Conservation (phyloP, 2,888 invertebrate species). For the Archips crataeganus region DNA sequence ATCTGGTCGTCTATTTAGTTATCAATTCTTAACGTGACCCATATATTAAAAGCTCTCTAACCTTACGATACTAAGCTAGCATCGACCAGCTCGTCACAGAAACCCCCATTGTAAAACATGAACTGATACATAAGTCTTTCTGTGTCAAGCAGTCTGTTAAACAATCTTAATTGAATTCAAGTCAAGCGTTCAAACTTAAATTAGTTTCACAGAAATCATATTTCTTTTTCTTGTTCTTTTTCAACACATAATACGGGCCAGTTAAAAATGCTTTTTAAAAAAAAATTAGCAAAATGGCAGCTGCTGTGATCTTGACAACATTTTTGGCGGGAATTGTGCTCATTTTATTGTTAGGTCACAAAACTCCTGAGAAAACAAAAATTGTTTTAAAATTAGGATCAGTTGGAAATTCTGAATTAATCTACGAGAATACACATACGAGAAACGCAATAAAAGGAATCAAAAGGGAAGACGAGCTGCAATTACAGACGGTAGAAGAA, state of each 20-base stretch:
- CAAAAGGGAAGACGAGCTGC: slow-evolving; percentile 36
- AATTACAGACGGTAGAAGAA: slow-evolving; percentile 20
- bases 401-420: slow-evolving; percentile 12
- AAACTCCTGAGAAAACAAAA: not conserved
- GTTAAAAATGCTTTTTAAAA: not conserved
- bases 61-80: too few species aligned
- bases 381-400: not conserved
- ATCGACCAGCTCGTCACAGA: too few species aligned
- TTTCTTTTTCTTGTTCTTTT: not conserved
- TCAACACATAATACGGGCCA: not conserved
- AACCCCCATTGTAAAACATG: too few species aligned
- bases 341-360: not conserved
- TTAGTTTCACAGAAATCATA: not conserved
- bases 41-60: too few species aligned
- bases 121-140: too few species aligned
- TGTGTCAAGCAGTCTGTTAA: not conserved
- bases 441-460: slow-evolving; percentile 12
- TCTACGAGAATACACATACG: slow-evolving; percentile 32
- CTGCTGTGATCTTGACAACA: not conserved
- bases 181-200: not conserved
- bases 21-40: too few species aligned
- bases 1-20: too few species aligned
- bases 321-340: not conserved
- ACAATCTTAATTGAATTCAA: not conserved
- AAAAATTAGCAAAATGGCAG: not conserved